Percentiles rank a stretch among this genome's conserved stretches.
Evolutionary conservation across 2,113 vertebrate species (phyloP).

Genomic region (Lichenostomus cassidix): DNA sequence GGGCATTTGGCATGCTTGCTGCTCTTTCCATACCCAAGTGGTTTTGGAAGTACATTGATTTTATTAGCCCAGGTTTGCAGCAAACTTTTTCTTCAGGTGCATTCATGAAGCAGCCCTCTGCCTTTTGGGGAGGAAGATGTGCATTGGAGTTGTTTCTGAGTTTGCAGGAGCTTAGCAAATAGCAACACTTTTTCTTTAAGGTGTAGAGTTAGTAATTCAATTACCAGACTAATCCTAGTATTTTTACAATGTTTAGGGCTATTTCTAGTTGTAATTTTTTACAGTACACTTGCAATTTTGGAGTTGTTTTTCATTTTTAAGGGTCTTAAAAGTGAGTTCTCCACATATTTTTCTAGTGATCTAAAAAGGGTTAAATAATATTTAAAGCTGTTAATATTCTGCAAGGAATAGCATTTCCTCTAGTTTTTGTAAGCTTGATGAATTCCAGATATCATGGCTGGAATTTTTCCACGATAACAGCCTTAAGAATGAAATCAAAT

Average conservation of each 20-base stretch:
- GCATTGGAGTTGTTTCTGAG: background rate
- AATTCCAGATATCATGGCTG: background rate
- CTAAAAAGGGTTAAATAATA: background rate
- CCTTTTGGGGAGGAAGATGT: background rate
- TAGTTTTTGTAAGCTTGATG: background rate
- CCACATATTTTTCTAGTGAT: background rate
- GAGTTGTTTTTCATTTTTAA: constrained; percentile 1
- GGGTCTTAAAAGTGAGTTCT: background rate
- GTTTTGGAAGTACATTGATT: background rate
- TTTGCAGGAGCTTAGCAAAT: background rate
- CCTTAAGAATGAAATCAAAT: constrained; percentile 28
- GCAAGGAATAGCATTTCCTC: background rate
- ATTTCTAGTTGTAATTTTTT: background rate
- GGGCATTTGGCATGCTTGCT: background rate
- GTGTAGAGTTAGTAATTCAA: background rate
- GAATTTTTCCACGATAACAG: background rate
- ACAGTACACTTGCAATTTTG: background rate
- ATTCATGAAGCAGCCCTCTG: background rate
- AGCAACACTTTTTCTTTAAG: background rate
- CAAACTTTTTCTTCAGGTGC: background rate
- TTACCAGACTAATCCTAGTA: background rate
- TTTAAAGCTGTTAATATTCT: background rate
- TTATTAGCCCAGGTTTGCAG: background rate
- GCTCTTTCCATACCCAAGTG: background rate
- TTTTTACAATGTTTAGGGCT: background rate